Base-by-base conservation (phyloP, 2,113 vertebrate genomes). In the Prochilodus magdalenae region DNA sequence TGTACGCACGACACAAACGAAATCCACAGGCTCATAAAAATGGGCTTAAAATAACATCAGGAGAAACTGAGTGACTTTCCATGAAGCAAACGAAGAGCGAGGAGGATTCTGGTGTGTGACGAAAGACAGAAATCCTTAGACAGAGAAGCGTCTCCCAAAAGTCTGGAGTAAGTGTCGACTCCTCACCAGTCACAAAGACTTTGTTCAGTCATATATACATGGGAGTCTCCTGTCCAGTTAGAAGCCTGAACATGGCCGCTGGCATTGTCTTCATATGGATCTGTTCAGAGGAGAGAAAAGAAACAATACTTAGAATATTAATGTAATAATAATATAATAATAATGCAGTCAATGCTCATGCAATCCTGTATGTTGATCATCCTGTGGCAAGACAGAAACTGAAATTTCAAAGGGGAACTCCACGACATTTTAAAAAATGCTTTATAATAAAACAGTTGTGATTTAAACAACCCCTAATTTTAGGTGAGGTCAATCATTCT, bases 251-350 rank as follows among this genome's bases (percentile, higher is more conserved):
- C 98, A 99, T 99, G 88, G 98, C 98, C 0, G 98, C 98, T 11
- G 98, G 98, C 98, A 99, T 99, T 0, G 98, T 99, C 94, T 99
- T 99, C 98, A 99, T 99, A 91, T 99, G 98, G 71, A 99, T 99
- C 98, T 99, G 93, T 74, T 75, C 44, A 70, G 16, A 59, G 0
- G 51, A 86, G 57, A 49, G 72, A 51, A 40, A 27, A 15, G 20
- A 60, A 40, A 63, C 22, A 49, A 53, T n/a, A 5, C 30, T 44
- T 63, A 47, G n/a, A n/a, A n/a, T n/a, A n/a, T n/a, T n/a, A n/a
- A n/a, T n/a, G n/a, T n/a, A n/a, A n/a, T n/a, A n/a, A n/a, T n/a
- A n/a, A n/a, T n/a, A n/a, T n/a, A n/a, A 14, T 24, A 47, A 7
- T 26, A 27, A 27, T 63, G 26, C 7, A 66, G 63, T 2, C 63